Base-by-base conservation (phyloP, 2,113 vertebrate genomes). In the Ascaphus truei region DNA sequence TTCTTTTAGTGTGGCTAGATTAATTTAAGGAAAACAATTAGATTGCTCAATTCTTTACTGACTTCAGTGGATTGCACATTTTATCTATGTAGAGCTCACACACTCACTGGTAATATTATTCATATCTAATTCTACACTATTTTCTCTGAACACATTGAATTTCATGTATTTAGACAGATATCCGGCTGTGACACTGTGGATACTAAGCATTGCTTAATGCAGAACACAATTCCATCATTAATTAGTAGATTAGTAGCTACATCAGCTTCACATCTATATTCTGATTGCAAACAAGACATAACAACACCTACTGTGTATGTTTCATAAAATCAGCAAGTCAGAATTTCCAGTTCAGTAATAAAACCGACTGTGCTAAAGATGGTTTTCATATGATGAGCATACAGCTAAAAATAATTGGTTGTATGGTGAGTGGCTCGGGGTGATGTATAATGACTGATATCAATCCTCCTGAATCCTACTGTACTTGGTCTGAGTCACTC, bases 321-420 rank as follows among this genome's bases (percentile, higher is more conserved):
- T 48, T 52, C 50, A 64, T 18, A 52, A 64, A 39, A 37, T 6
- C 62, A 37, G 62, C 29, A 12, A 53, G 2, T n/a, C 33, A 33
- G 30, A 64, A 37, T 52, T 33, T 22, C 9, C 10, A 8, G 23
- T 16, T 6, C 48, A n/a, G n/a, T n/a, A n/a, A n/a, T n/a, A n/a
- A n/a, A n/a, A n/a, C n/a, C n/a, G n/a, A n/a, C n/a, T 2, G 15
- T 39, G 48, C 15, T 25, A 5, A 37, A 27, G 33, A 20, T 48
- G 23, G 62, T 53, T 39, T 52, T 30, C 48, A 52, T 52, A 64
- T 37, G 30, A 22, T 50, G 12, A 48, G 33, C 43, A n/a, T 31
- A 31, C 27, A 10, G 23, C 48, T 64, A 64, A 64, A 53, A 64
- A 64, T 64, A 64, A 27, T n/a, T 27, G 4, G 31, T 27, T 25